Conservation (phyloP, 2,113 vertebrate species). For the Megatriorchis doriae region DNA sequence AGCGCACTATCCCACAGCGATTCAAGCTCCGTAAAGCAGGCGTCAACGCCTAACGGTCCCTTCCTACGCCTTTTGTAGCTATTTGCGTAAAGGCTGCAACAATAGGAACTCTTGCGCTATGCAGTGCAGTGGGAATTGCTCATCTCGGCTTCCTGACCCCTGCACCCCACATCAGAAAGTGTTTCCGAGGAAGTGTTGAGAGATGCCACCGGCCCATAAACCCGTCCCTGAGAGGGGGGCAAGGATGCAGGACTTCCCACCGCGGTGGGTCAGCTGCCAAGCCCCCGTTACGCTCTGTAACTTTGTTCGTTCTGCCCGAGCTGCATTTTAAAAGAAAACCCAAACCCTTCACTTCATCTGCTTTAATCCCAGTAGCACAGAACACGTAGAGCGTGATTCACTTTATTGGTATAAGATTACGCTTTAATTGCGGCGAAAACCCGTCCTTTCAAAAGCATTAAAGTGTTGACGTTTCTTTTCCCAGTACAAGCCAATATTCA, state of each 20-base stretch:
- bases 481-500: constrained; percentile 21
- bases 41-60: not conserved
- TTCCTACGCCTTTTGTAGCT: no score
- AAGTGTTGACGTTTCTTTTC: constrained; percentile 10
- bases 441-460: constrained; percentile 36
- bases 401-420: not conserved
- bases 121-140: not conserved
- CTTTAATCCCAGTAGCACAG: not conserved
- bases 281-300: accelerated
- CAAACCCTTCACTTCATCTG: not conserved
- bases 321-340: not conserved
- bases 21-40: not conserved
- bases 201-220: not conserved
- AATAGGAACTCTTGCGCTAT: accelerated
- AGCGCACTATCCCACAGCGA: not conserved
- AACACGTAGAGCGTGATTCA: not conserved
- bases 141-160: not conserved
- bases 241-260: not conserved
- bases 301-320: not conserved
- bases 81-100: not conserved
- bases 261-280: not conserved
- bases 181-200: not conserved
- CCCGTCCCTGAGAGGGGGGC: not conserved
- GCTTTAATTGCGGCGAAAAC: constrained; percentile 14
- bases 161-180: not conserved